Percentiles rank a stretch among this genome's conserved stretches.
Evolutionary conservation across 2,113 vertebrate species (phyloP).

Genomic region (Glareola pratincola): DNA sequence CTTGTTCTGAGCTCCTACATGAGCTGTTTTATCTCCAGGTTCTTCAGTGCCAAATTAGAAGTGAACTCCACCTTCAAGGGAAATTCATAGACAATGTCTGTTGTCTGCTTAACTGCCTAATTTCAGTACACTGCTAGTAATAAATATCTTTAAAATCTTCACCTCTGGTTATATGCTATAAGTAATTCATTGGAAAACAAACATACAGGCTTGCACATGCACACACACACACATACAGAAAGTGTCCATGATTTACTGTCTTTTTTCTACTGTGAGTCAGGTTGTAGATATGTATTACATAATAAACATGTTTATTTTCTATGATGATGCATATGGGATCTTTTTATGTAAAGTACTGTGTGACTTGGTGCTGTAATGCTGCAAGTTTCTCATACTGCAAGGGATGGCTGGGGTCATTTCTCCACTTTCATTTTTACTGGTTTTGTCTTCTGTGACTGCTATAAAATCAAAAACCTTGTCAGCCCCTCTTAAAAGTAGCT

Average conservation of each 20-base stretch:
- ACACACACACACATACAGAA: neutral
- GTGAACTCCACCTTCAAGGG: neutral
- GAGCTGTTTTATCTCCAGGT: neutral
- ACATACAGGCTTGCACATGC: no score
- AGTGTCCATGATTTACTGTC: neutral
- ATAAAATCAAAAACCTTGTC: neutral
- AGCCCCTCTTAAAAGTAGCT: neutral
- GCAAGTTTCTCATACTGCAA: neutral
- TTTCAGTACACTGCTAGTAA: neutral
- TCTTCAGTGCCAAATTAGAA: neutral
- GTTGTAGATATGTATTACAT: neutral
- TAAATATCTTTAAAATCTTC: neutral
- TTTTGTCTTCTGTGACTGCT: neutral
- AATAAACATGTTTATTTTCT: neutral
- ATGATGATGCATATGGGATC: neutral
- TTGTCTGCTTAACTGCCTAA: neutral
- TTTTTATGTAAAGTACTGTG: neutral
- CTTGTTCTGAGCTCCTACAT: fast-evolving
- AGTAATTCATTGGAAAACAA: neutral
- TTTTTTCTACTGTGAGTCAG: neutral
- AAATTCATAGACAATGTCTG: neutral
- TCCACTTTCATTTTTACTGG: neutral
- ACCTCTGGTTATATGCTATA: neutral
- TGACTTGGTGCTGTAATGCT: neutral
- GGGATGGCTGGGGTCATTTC: neutral